Base-by-base conservation (phyloP, 2,113 vertebrate genomes). In the Probosciger aterrimus region DNA sequence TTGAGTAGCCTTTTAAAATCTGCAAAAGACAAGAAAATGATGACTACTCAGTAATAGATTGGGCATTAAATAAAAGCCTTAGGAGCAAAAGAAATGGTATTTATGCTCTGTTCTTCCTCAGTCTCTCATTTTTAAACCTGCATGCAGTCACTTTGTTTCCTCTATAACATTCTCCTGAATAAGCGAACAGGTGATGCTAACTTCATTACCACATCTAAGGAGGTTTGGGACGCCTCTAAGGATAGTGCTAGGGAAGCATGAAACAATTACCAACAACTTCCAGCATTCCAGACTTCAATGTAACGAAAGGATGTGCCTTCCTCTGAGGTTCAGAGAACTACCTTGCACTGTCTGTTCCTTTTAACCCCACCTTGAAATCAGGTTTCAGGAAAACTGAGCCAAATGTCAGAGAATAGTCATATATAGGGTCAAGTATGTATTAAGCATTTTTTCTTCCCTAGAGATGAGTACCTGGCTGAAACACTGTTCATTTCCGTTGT, bases 151-250 rank as follows among this genome's bases (percentile, higher is more conserved):
- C 37, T 81, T 81, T 9, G 31, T 73, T 82, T 63, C 28, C 15
- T n/a, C 17, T 12, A 0, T 43, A 65, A 80, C 16, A 13, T 18
- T 37, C 14, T 13, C n/a, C 28, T 37, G 15, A 44, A 1, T 10
- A 46, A 59, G 9, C 0, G 0, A 92, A 39, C 0, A 3, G 18
- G 47, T 31, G 37, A 33, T 24, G 25, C 63, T 28, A 31, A 18
- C 55, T 69, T 63, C 18, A 22, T 16, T 33, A 30, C 28, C 4
- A 2, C 27, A 23, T 14, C 39, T 28, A 23, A 71, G 30, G 25
- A 59, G 10, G 8, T 33, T 55, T 75, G 69, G 41, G 30, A 78
- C 14, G 53, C 33, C 18, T 46, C 11, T 46, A 86, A n/a, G 41
- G 8, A 47, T 8, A 39, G 35, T 27, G 6, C n/a, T 59, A 50